A percentile compares a stretch with the other conserved stretches of the same genome.
Conservation (phyloP, 2,888 invertebrate genomes). For the Steinernema scapterisci region DNA sequence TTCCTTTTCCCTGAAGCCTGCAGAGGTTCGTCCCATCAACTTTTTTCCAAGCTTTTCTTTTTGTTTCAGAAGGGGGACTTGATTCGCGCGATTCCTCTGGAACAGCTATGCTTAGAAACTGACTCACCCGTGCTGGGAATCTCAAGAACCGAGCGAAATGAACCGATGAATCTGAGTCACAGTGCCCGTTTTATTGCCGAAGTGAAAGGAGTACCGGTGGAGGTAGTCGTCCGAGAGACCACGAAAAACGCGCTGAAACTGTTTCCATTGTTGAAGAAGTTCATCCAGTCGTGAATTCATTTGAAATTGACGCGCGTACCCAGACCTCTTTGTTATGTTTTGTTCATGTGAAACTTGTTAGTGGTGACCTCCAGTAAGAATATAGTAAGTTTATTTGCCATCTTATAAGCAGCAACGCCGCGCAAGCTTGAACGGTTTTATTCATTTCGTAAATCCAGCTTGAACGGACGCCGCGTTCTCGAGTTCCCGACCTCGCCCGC, state of each 20-base stretch:
- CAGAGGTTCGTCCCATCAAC: slow-evolving; percentile 37
- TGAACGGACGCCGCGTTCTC: neutral
- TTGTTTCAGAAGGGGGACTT: slow-evolving; percentile 67
- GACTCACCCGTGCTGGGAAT: slow-evolving; percentile 71
- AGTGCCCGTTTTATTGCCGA: neutral
- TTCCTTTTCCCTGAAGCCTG: slow-evolving; percentile 43
- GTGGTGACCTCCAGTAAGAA: too few species aligned
- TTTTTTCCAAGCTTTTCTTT: neutral
- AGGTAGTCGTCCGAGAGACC: neutral
- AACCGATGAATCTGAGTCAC: slow-evolving; percentile 42
- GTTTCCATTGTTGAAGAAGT: neutral
- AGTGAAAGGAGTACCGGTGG: neutral
- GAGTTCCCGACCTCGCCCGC: neutral
- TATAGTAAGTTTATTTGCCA: too few species aligned
- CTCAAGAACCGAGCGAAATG: slow-evolving; percentile 57
- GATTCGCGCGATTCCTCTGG: slow-evolving; percentile 68
- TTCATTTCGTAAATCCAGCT: neutral
- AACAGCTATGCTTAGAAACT: slow-evolving; percentile 69
- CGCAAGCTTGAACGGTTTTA: neutral
- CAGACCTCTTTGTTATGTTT: too few species aligned
- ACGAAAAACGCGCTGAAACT: neutral
- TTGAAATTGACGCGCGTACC: too few species aligned
- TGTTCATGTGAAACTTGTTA: too few species aligned
- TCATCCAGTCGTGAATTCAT: neutral
- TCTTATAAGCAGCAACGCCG: too few species aligned